phyloP scores from a whole-genome alignment of 2,797 vertebrate species.

The Diglossa cyanea region DNA sequence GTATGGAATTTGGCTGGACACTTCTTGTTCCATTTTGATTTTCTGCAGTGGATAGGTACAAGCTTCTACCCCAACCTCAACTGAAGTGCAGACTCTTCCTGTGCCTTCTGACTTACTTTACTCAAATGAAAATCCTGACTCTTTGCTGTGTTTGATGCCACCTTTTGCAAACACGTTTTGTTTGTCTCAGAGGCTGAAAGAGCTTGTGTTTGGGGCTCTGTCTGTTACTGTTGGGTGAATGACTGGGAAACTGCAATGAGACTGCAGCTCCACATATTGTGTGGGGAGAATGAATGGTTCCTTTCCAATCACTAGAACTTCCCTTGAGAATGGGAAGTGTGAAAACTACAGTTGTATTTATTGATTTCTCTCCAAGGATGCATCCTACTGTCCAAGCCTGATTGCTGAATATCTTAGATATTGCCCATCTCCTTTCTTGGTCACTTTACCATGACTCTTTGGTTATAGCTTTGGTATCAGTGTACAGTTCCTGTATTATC shows the following conservation, averaged over 20 bases:
- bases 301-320: not conserved
- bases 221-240: not conserved
- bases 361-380: rapidly evolving
- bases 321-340: not conserved
- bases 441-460: not conserved
- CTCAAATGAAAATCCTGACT: not conserved
- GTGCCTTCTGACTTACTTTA: not conserved
- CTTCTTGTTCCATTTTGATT: not conserved
- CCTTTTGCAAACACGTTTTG: not conserved
- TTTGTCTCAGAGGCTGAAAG: not conserved
- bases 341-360: not conserved
- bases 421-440: not conserved
- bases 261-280: not conserved
- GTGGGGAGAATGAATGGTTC: not conserved
- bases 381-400: not conserved
- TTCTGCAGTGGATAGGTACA: not conserved
- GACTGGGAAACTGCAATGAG: not conserved
- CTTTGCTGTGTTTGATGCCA: not conserved
- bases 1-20: not conserved
- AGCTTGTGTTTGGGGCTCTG: not conserved
- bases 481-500: not conserved
- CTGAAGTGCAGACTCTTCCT: not conserved
- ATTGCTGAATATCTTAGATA: not conserved
- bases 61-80: not conserved
- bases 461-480: not conserved